Percentiles rank a stretch among this genome's conserved stretches.
Evolutionary conservation across 2,888 invertebrate genomes (phyloP).

Genomic region (Cartodere bifasciata): DNA sequence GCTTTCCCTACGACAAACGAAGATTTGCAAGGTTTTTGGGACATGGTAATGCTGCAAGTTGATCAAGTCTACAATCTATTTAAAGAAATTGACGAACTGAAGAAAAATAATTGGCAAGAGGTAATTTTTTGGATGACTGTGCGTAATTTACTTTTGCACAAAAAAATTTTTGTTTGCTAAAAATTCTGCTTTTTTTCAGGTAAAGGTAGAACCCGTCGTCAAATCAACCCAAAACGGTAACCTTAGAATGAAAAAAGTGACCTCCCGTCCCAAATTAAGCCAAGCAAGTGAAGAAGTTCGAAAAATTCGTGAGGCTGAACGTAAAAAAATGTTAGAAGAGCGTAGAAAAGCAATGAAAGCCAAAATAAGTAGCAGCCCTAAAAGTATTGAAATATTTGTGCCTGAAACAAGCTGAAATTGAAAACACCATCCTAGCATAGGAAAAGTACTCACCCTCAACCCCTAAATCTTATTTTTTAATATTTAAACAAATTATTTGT

Average conservation of each 20-base stretch:
- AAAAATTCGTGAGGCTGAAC: slow-evolving; percentile 50
- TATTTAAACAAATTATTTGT: slow-evolving; percentile 11
- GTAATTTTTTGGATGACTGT: slow-evolving; percentile 28
- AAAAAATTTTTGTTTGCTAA: slow-evolving; percentile 5
- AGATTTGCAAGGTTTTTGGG: slow-evolving; percentile 95
- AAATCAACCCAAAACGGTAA: slow-evolving; percentile 7
- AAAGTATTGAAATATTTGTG: slow-evolving; percentile 34
- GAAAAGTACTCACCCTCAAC: no score
- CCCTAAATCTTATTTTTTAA: no score
- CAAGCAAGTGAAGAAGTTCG: slow-evolving; percentile 40
- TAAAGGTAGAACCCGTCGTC: slow-evolving; percentile 5
- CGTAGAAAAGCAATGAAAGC: slow-evolving; percentile 47
- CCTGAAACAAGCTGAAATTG: slow-evolving; percentile 33
- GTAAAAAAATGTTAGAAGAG: slow-evolving; percentile 70
- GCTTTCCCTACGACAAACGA: slow-evolving; percentile 79
- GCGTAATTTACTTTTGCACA: no score
- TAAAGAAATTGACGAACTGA: slow-evolving; percentile 50
- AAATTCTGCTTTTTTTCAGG: slow-evolving; percentile 3
- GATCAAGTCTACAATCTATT: slow-evolving; percentile 72
- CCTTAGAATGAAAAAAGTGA: slow-evolving; percentile 14
- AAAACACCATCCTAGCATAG: slow-evolving; percentile 7
- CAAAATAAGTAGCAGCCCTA: no score
- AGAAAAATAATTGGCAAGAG: slow-evolving; percentile 55
- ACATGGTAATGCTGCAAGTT: slow-evolving; percentile 90
- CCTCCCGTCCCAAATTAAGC: slow-evolving; percentile 18